Evolutionary conservation across 2,113 vertebrate genomes (phyloP).

Genomic region (Scomber scombrus): DNA sequence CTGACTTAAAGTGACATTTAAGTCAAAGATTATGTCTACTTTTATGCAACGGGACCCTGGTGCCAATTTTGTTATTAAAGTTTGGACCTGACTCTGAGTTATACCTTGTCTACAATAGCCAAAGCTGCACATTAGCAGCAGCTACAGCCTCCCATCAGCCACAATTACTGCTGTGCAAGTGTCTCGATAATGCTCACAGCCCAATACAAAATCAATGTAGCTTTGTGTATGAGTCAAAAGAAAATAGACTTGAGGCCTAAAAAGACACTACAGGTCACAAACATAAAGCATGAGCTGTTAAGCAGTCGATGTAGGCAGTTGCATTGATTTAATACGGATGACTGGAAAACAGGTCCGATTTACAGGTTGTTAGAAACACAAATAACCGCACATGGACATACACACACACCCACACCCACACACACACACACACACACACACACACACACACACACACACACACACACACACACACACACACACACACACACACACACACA

Average conservation of each 20-base stretch:
- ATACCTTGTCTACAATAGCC: not conserved
- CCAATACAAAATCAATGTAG: not conserved
- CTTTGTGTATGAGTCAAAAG: not conserved
- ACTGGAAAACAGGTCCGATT: not conserved
- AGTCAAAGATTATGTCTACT: too few species aligned
- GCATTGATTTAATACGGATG: not conserved
- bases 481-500: not conserved
- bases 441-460: not conserved
- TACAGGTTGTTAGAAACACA: not conserved
- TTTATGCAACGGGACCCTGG: too few species aligned
- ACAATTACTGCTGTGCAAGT: too few species aligned
- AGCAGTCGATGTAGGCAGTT: not conserved
- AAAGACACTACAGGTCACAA: constrained; percentile 9
- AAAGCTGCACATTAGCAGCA: not conserved
- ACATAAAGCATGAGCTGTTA: not conserved
- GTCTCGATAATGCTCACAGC: too few species aligned
- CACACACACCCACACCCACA: not conserved
- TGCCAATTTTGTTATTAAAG: not conserved
- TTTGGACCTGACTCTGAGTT: constrained; percentile 1
- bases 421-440: too few species aligned
- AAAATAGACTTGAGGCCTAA: not conserved
- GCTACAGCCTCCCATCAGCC: not conserved
- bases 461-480: not conserved
- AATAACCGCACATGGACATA: not conserved
- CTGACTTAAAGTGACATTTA: too few species aligned